Conservation (phyloP, 1,140 invertebrate species). For the Drosophila serrata region DNA sequence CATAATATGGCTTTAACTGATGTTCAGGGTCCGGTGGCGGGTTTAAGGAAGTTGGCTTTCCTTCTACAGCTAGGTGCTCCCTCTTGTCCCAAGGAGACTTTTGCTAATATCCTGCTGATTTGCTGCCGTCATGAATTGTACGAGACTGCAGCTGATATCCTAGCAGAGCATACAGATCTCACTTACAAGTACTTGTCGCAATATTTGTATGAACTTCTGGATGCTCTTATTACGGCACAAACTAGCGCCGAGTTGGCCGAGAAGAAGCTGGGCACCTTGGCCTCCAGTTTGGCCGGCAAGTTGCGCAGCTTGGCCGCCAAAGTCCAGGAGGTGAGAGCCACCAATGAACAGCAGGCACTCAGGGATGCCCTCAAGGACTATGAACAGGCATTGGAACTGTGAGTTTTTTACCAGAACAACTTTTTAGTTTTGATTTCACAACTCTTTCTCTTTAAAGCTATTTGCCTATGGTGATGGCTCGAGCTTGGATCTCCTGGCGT, state of each 20-base stretch:
- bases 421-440: neutral
- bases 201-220: slow-evolving; percentile 95
- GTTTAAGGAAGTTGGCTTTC: slow-evolving; percentile 99
- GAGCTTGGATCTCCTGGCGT: slow-evolving; percentile 99
- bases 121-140: slow-evolving; percentile 99
- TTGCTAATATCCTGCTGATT: slow-evolving; percentile 97
- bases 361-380: slow-evolving; percentile 97
- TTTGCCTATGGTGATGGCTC: slow-evolving; percentile 98
- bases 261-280: slow-evolving; percentile 98
- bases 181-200: slow-evolving; percentile 98
- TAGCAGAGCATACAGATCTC: slow-evolving; percentile 98
- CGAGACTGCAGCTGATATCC: slow-evolving; percentile 98
- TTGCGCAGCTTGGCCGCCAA: slow-evolving; percentile 97
- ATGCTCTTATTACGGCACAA: slow-evolving; percentile 98
- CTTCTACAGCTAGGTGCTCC: slow-evolving; percentile 98
- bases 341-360: slow-evolving; percentile 94
- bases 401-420: neutral
- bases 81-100: slow-evolving; percentile 95
- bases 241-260: slow-evolving; percentile 99
- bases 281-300: slow-evolving; percentile 95
- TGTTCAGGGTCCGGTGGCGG: slow-evolving; percentile 93
- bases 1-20: slow-evolving; percentile 99
- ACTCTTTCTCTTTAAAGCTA: slow-evolving; percentile 86
- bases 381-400: slow-evolving; percentile 94
- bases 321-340: slow-evolving; percentile 95